Evolutionary conservation across 2,888 invertebrate species (phyloP), one percentile per base, ranked within the genome.

Genomic region (Cancer borealis): DNA sequence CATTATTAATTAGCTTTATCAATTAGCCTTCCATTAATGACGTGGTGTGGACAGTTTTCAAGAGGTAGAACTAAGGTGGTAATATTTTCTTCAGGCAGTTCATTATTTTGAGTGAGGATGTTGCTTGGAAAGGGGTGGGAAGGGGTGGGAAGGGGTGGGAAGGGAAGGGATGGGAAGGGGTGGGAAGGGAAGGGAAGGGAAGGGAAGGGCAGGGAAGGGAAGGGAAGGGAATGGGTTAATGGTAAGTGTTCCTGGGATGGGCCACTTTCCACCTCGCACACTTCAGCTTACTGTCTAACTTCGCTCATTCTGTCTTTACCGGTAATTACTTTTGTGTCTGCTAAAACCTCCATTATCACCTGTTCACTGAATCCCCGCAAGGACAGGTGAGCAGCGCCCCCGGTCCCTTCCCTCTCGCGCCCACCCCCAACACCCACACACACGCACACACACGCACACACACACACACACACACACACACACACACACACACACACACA

Each of bases 221-320:
- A 45, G 45, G 88, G 88, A 12, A 14, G 73, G 91, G 60, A 66
- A 66, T 66, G 91, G 66, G 91, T 73, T 91, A 79, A 79, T 47
- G 73, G 91, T 45, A 91, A 73, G 46, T 73, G 91, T 46, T 79
- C 46, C 30, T 26, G 21, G 46, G 47, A 91, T 91, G 91, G 91
- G 17, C 49, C 73, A 91, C 12, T 91, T 91, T 73, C 66, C 84
- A 84, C 84, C 39, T 79, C 91, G 47, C 73, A 91, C 91, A 79
- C 91, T 91, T 91, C 91, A 79, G 91, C 73, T 91, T 91, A 91
- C 91, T 79, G 91, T 91, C 91, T 79, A 91, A 91, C 91, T 91
- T 91, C n/a, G 79, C 46, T n/a, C 91, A 79, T 91, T 91, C 73
- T 79, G 91, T 79, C 79, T 79, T 46, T 91, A 91, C 91, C 79